Evolutionary conservation across 2,888 invertebrate species (phyloP).

Genomic region (Gasteruption jaculator): DNA sequence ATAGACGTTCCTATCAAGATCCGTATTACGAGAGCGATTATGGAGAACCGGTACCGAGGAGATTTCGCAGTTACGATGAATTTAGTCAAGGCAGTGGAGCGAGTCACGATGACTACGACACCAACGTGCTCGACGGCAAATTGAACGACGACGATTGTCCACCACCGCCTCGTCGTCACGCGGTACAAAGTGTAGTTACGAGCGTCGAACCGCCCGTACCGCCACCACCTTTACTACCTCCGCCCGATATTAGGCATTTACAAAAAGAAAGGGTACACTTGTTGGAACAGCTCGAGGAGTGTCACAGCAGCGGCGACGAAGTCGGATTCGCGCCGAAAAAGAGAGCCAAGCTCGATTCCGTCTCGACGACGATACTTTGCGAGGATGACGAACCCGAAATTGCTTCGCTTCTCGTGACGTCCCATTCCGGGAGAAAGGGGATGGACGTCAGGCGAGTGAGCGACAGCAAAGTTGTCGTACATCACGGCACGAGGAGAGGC

Average conservation of each 20-base stretch:
- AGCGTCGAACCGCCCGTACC: slow-evolving; percentile 53
- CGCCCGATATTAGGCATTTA: slow-evolving; percentile 63
- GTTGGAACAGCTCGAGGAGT: slow-evolving; percentile 67
- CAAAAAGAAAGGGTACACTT: slow-evolving; percentile 69
- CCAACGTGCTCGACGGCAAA: slow-evolving; percentile 39
- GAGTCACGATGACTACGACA: slow-evolving; percentile 61
- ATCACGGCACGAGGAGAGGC: slow-evolving; percentile 39
- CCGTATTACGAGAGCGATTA: slow-evolving; percentile 48
- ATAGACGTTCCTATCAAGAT: slow-evolving; percentile 45
- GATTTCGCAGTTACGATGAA: slow-evolving; percentile 67
- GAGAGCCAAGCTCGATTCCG: slow-evolving; percentile 59
- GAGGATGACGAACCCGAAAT: slow-evolving; percentile 49
- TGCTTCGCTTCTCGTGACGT: slow-evolving; percentile 46
- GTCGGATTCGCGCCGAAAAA: slow-evolving; percentile 62
- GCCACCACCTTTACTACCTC: slow-evolving; percentile 48
- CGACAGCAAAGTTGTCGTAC: slow-evolving; percentile 44
- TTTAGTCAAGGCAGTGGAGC: slow-evolving; percentile 68
- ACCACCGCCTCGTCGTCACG: slow-evolving; percentile 51
- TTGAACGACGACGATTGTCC: slow-evolving; percentile 52
- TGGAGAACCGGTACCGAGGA: slow-evolving; percentile 45
- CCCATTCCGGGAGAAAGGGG: slow-evolving; percentile 45
- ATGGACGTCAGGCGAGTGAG: slow-evolving; percentile 48
- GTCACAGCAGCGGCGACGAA: slow-evolving; percentile 68
- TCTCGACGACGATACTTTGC: slow-evolving; percentile 36
- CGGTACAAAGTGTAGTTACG: slow-evolving; percentile 57